Conservation (phyloP, 2,888 invertebrate genomes). For the Volucella inflata region DNA sequence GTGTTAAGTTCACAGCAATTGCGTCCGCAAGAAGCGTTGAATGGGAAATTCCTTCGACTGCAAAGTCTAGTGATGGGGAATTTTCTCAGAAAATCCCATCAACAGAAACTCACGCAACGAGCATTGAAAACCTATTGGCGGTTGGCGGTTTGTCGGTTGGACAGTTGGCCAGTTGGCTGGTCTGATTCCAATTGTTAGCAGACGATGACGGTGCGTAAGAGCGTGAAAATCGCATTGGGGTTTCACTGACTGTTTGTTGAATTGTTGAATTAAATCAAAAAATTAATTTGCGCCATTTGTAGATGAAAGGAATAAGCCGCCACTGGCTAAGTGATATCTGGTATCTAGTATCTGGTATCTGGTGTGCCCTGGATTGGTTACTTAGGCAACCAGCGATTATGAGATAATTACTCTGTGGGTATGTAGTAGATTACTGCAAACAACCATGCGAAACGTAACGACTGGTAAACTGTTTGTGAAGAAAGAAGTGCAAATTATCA, state of each 20-base stretch:
- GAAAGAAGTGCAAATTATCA: conserved; percentile 16
- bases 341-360: conserved; percentile 1
- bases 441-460: conserved; percentile 44
- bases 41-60: conserved; percentile 59
- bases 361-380: conserved; percentile 24
- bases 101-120: conserved; percentile 51
- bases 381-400: conserved; percentile 50
- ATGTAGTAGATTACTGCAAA: conserved; percentile 38
- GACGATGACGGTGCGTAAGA: conserved; percentile 42
- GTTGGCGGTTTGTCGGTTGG: neutral
- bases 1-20: conserved; percentile 56
- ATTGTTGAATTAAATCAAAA: conserved; percentile 71
- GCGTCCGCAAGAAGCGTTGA: conserved; percentile 63
- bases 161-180: too few relatives aligned
- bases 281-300: conserved; percentile 58
- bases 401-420: conserved; percentile 62
- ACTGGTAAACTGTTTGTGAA: neutral
- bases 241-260: conserved; percentile 53
- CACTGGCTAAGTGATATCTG: neutral
- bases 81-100: conserved; percentile 64
- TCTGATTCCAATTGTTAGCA: conserved; percentile 45
- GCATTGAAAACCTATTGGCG: conserved; percentile 52
- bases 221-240: conserved; percentile 62
- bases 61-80: conserved; percentile 28
- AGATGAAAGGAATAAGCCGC: conserved; percentile 67